These are phyloP conservation scores for Parnassius mnemosyne DNA, from an alignment of 2,888 invertebrate genomes.

Conservation along the genomic window DNA sequence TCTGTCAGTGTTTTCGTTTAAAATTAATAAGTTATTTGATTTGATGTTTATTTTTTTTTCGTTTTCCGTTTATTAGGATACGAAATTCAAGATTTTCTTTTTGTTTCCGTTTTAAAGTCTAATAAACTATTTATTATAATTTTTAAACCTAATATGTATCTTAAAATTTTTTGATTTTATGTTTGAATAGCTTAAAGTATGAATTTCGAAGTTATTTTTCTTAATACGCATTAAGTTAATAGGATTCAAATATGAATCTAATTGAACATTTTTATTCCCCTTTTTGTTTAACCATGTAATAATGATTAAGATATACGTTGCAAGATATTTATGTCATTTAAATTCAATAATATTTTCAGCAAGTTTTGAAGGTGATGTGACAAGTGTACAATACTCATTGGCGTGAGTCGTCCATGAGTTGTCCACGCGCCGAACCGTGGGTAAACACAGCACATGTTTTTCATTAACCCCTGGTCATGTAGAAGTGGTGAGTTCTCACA, in stretches of 20 bases:
- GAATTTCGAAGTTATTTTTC: too few species aligned
- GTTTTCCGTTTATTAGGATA: too few species aligned
- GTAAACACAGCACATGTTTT: conserved; percentile 57
- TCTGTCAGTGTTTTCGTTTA: conserved; percentile 12
- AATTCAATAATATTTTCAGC: conserved; percentile 29
- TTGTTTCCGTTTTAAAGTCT: neutral
- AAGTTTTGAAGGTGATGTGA: conserved; percentile 34
- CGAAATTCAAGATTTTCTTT: neutral
- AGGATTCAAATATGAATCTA: conserved; percentile 20
- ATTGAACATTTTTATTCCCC: neutral
- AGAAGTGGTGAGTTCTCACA: conserved; percentile 44
- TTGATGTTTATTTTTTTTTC: too few species aligned
- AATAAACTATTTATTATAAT: neutral
- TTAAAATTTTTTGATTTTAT: too few species aligned
- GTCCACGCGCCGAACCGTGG: conserved; percentile 54
- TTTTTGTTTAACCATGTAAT: neutral
- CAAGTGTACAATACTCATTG: conserved; percentile 15
- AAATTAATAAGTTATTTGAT: conserved; percentile 2
- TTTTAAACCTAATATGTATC: too few species aligned
- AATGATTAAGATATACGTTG: neutral
- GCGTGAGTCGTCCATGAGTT: conserved; percentile 58
- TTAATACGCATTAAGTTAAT: neutral
- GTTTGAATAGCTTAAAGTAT: too few species aligned
- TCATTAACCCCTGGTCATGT: conserved; percentile 54
- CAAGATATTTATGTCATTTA: neutral